phyloP scores from a whole-genome alignment of 2,888 invertebrate genomes.

The Lepidocyrtoides sp. region DNA sequence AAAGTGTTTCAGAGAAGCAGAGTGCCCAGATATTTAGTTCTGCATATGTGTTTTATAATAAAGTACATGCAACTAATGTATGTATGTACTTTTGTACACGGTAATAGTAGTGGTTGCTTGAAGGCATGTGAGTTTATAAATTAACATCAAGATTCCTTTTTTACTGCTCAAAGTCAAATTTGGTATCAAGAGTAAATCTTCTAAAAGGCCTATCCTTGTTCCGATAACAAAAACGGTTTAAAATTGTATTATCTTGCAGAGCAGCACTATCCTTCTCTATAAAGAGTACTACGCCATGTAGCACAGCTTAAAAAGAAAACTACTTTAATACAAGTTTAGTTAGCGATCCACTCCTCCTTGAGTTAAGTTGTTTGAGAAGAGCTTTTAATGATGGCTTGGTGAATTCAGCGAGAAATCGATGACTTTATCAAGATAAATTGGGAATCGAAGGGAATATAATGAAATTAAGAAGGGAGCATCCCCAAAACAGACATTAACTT shows the following conservation, averaged over 20 bases:
- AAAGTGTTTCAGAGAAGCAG: neutral
- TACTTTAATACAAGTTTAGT: slow-evolving; percentile 46
- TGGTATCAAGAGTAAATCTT: slow-evolving; percentile 41
- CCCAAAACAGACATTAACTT: slow-evolving; percentile 85
- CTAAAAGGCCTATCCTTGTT: neutral
- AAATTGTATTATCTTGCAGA: neutral
- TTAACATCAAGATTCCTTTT: slow-evolving; percentile 25
- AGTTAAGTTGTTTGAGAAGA: slow-evolving; percentile 81
- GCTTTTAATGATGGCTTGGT: slow-evolving; percentile 85
- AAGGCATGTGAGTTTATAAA: slow-evolving; percentile 36
- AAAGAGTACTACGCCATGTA: neutral
- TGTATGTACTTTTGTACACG: neutral
- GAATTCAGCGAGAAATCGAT: slow-evolving; percentile 85
- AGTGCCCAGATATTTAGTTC: neutral
- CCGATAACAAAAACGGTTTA: neutral
- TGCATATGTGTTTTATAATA: neutral
- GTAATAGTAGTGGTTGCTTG: neutral
- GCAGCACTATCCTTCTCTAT: neutral
- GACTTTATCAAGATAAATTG: slow-evolving; percentile 85
- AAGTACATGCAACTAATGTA: too few species aligned
- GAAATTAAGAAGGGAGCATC: slow-evolving; percentile 85
- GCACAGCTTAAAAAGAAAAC: slow-evolving; percentile 9
- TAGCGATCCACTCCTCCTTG: slow-evolving; percentile 52
- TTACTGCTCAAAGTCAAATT: neutral
- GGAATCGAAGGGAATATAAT: slow-evolving; percentile 85